Evolutionary conservation across 2,888 invertebrate genomes (phyloP), one percentile per base, ranked within the genome.

Genomic region (Eledona agricola): DNA sequence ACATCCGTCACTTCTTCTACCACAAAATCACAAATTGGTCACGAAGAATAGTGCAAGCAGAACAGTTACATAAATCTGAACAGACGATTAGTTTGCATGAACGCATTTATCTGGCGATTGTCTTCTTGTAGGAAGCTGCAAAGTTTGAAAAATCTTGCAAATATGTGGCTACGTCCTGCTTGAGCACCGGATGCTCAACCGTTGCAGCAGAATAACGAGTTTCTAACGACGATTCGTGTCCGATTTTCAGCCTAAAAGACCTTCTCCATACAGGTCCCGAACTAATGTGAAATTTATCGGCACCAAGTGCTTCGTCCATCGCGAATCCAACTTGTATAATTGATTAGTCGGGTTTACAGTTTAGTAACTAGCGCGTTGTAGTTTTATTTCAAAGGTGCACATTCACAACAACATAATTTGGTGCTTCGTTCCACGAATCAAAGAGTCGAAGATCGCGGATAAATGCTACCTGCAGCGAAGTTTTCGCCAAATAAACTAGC

Each of bases 121-220:
- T 40, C 40, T 22, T 50, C 20, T 13, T 15, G 40, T 40, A 52
- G 52, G 52, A 52, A 46, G 46, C 40, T 38, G 32, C 32, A 46
- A 47, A 52, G 26, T 32, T 46, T 25, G 46, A 52, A 52, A 52
- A 52, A 52, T 47, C 46, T 26, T 32, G 34, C 45, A 47, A 52
- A 52, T 52, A 52, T 52, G 40, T 40, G 26, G 46, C 38, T 38
- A 38, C 47, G 38, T 52, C 52, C 52, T 52, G 34, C 25, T 56
- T 43, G 51, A 49, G 55, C 47, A 56, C 60, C 62, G 60, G 63
- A 63, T 60, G 57, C 57, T 42, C 42, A 54, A 62, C 60, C 47
- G 59, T 62, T 57, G 50, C 56, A 40, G 55, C 38, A 54, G 46
- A 55, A 56, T 59, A 61, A 61, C 61, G 59, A 59, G 59, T 59